phyloP scores from a whole-genome alignment of 2,888 invertebrate species.

The Marasmarcha lunaedactyla region DNA sequence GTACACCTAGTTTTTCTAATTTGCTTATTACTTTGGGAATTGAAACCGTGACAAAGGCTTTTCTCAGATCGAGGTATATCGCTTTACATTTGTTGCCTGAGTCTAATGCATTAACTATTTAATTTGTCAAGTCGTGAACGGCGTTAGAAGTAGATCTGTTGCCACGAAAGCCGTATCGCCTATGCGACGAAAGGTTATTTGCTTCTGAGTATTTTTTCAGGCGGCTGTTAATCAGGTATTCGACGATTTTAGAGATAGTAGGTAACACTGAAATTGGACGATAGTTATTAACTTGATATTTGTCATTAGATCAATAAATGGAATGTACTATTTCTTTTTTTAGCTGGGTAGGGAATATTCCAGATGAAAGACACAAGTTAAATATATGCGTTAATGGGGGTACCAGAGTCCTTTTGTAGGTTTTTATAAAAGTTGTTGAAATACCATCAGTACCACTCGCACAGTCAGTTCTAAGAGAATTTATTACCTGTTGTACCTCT shows the following conservation, averaged over 20 bases:
- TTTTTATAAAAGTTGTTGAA: too few relatives aligned
- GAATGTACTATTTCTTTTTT: too few relatives aligned
- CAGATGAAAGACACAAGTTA: not conserved
- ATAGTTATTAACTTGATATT: not conserved
- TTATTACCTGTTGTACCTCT: too few relatives aligned
- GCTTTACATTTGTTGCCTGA: not conserved
- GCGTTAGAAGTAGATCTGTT: slow-evolving; percentile 2
- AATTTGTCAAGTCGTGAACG: not conserved
- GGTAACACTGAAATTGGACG: slow-evolving; percentile 5
- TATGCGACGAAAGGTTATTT: not conserved
- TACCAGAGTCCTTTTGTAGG: not conserved
- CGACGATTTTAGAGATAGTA: slow-evolving; percentile 4
- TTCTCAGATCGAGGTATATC: not conserved
- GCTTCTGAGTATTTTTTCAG: not conserved
- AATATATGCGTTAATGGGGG: not conserved
- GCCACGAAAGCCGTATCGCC: slow-evolving; percentile 4
- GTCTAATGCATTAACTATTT: too few relatives aligned
- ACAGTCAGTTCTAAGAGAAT: too few relatives aligned
- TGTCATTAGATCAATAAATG: not conserved
- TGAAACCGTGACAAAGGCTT: too few relatives aligned
- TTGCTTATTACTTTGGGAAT: not conserved
- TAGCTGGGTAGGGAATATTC: too few relatives aligned
- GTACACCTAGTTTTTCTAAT: not conserved
- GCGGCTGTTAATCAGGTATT: slow-evolving; percentile 1
- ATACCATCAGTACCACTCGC: too few relatives aligned